Evolutionary conservation across 2,888 invertebrate species (phyloP).

Genomic region (Aspidapion aeneum): DNA sequence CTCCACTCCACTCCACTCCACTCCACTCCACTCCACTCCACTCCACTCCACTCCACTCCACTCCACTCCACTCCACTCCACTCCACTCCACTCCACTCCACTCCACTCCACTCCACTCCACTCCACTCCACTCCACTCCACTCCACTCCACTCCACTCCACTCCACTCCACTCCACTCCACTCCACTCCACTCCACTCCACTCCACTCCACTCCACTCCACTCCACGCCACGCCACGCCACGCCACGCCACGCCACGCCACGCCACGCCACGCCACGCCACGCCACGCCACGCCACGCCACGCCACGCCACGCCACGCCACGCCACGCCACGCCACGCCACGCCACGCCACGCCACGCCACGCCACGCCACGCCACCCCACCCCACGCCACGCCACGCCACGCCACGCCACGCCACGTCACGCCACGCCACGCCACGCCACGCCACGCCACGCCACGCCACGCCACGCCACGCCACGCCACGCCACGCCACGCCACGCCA

Average conservation of each 20-base stretch:
- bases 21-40: slow-evolving; percentile 15
- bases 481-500: neutral
- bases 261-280: slow-evolving; percentile 1
- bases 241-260: slow-evolving; percentile 1
- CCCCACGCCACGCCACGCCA: slow-evolving; percentile 1
- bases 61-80: slow-evolving; percentile 13
- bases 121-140: slow-evolving; percentile 9
- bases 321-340: slow-evolving; percentile 2
- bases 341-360: slow-evolving; percentile 1
- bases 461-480: neutral
- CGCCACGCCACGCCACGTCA: neutral
- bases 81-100: slow-evolving; percentile 12
- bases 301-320: slow-evolving; percentile 1
- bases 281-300: slow-evolving; percentile 1
- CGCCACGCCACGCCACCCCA: neutral
- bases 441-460: neutral
- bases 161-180: slow-evolving; percentile 7
- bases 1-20: slow-evolving; percentile 14
- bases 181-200: slow-evolving; percentile 4
- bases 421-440: neutral
- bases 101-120: slow-evolving; percentile 8
- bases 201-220: slow-evolving; percentile 7
- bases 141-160: slow-evolving; percentile 7
- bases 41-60: slow-evolving; percentile 15
- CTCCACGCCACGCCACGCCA: slow-evolving; percentile 3